Evolutionary conservation across 2,113 vertebrate species (phyloP).

Genomic region (Columba livia): DNA sequence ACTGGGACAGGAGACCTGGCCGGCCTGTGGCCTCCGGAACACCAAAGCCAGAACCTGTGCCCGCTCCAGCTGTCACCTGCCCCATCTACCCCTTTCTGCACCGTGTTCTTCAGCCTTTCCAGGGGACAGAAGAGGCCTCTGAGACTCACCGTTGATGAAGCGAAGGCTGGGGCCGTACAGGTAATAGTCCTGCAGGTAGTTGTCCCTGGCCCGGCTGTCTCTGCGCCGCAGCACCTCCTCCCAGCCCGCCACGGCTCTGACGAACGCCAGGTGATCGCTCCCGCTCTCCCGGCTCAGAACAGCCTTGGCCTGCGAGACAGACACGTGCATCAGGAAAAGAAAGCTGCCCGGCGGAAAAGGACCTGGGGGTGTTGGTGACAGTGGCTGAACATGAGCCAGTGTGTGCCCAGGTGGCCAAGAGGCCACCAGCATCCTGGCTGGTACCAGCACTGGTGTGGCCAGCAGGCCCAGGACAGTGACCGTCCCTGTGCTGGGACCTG

Average conservation of each 20-base stretch:
- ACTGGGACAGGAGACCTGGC: neutral
- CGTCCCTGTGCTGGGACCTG: too few species aligned
- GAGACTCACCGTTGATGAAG: constrained; percentile 87
- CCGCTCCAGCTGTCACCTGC: accelerated
- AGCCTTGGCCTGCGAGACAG: constrained; percentile 81
- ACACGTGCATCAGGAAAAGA: neutral
- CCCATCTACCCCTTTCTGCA: accelerated
- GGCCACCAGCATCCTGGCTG: too few species aligned
- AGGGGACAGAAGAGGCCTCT: accelerated
- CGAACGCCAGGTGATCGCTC: constrained; percentile 91
- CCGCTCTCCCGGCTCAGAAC: constrained; percentile 82
- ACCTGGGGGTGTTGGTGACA: too few species aligned
- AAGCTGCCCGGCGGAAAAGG: too few species aligned
- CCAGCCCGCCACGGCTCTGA: constrained; percentile 86
- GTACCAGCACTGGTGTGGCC: too few species aligned
- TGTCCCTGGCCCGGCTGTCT: constrained; percentile 76
- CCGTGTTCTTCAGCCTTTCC: accelerated
- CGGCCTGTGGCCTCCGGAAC: neutral
- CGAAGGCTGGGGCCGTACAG: constrained; percentile 86
- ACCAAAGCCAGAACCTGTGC: neutral
- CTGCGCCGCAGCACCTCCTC: constrained; percentile 78
- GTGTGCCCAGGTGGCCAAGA: too few species aligned
- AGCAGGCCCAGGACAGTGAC: too few species aligned
- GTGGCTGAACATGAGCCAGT: too few species aligned
- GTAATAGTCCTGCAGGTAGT: constrained; percentile 79